Conservation (phyloP, 1,140 invertebrate genomes). For the Lysiphlebus fabarum region DNA sequence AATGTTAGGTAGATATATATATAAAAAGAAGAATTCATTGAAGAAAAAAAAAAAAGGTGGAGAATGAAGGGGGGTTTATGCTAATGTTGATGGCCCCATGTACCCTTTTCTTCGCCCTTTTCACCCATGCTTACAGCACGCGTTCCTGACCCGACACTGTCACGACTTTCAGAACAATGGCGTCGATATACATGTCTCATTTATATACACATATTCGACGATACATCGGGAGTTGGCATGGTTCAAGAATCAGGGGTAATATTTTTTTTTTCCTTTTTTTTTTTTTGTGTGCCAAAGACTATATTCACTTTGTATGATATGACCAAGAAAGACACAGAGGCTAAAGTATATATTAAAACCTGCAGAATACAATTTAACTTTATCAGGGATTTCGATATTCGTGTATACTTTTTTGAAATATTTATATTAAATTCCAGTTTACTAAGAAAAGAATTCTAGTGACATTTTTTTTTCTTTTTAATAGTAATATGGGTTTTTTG, state of each 20-base stretch:
- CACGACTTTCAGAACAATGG: slow-evolving; percentile 47
- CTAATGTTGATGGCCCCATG: slow-evolving; percentile 34
- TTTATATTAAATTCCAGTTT: too few relatives aligned
- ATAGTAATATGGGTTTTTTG: too few relatives aligned
- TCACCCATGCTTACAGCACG: slow-evolving; percentile 32
- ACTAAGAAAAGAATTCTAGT: too few relatives aligned
- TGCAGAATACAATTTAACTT: slow-evolving; percentile 37
- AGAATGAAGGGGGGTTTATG: slow-evolving; percentile 33
- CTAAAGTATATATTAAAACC: slow-evolving; percentile 29
- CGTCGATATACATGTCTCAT: slow-evolving; percentile 50
- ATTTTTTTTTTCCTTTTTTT: too few relatives aligned
- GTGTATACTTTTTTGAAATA: slow-evolving; percentile 6
- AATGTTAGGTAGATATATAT: slow-evolving; percentile 35
- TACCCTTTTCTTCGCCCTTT: slow-evolving; percentile 26
- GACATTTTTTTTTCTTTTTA: too few relatives aligned
- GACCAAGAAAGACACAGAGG: too few relatives aligned
- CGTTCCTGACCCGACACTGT: slow-evolving; percentile 46
- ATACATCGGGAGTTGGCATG: slow-evolving; percentile 21
- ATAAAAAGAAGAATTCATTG: slow-evolving; percentile 30
- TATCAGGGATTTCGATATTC: slow-evolving; percentile 19
- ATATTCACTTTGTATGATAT: too few relatives aligned
- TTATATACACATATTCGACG: slow-evolving; percentile 45
- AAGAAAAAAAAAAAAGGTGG: background rate
- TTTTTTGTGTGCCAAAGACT: too few relatives aligned
- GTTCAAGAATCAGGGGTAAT: too few relatives aligned